Base-by-base conservation (phyloP, 37 sponge, comb jelly and placozoan species). In the Cliona cf. orientalis region DNA sequence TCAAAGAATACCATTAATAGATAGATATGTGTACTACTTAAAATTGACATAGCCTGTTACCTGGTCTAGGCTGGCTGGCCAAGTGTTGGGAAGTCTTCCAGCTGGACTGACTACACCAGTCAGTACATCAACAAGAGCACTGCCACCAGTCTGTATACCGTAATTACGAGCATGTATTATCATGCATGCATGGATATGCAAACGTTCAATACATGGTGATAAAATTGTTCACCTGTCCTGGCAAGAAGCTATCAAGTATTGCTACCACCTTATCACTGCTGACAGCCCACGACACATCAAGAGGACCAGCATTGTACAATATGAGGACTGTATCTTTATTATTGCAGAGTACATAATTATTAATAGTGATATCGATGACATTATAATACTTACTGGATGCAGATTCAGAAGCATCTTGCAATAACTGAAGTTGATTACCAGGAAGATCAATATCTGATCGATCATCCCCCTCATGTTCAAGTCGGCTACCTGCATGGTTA, bases 71-170 rank as follows among this genome's bases (percentile, higher is more conserved):
- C 78, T 76, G 31, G 45, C 61, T 34, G 89, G 89, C 89, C 89
- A 89, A 7, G 89, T 89, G 69, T 78, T 72, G 32, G 89, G 89
- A 14, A 89, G 66, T 55, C 89, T 37, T 12, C 89, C 89, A 22
- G 67, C 78, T 42, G 89, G 84, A 26, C 45, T 83, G 46, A 49
- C 53, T 37, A 53, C 42, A 12, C 84, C 84, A 71, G 41, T 49
- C 11, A 89, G 59, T 26, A 89, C 66, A n/a, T 39, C 39, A 31
- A 59, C 77, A 5, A 82, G 65, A 39, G 84, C 84, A 62, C 31
- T 21, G 11, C 84, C 84, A 25, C 67, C 73, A 59, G 79, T 60
- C 77, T 72, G 42, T n/a, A n/a, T n/a, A n/a, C n/a, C n/a, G n/a
- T n/a, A n/a, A n/a, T n/a, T n/a, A n/a, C n/a, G n/a, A n/a, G n/a